These are phyloP conservation scores for Pleuronectes platessa DNA, from an alignment of 2,113 vertebrate genomes.

Conservation along the genomic window DNA sequence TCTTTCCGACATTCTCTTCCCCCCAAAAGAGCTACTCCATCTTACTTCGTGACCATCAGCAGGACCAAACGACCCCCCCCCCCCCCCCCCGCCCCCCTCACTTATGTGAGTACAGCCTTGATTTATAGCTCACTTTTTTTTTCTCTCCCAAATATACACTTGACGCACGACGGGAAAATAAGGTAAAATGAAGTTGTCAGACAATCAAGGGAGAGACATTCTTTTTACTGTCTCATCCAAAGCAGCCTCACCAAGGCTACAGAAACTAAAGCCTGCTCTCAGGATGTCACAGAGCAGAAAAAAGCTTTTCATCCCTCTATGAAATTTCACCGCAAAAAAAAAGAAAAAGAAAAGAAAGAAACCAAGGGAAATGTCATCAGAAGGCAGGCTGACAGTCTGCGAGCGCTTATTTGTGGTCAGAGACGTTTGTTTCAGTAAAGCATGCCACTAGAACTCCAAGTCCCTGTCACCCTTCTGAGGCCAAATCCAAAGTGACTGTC, in stretches of 20 bases:
- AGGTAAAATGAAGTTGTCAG: slow-evolving; percentile 72
- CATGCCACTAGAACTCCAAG: slow-evolving; percentile 72
- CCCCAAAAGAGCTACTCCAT: slow-evolving; percentile 24
- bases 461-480: slow-evolving; percentile 74
- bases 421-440: slow-evolving; percentile 71
- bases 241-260: slow-evolving; percentile 75
- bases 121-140: slow-evolving; percentile 42
- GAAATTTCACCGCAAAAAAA: slow-evolving; percentile 55
- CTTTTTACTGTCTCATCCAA: slow-evolving; percentile 58
- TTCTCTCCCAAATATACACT: slow-evolving; percentile 47
- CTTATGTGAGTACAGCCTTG: slow-evolving; percentile 42
- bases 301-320: slow-evolving; percentile 65
- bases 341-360: slow-evolving; percentile 23
- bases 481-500: slow-evolving; percentile 79
- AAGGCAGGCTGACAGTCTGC: slow-evolving; percentile 58
- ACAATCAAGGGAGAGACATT: slow-evolving; percentile 56
- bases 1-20: slow-evolving; percentile 33
- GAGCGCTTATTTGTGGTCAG: slow-evolving; percentile 61
- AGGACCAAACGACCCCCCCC: slow-evolving; percentile 12
- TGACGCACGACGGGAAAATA: slow-evolving; percentile 59
- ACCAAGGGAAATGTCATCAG: slow-evolving; percentile 56
- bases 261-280: slow-evolving; percentile 73
- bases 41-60: slow-evolving; percentile 29
- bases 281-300: slow-evolving; percentile 66
- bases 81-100: not conserved